Evolutionary conservation across 2,797 vertebrate species (phyloP), one percentile per base, ranked within the genome.

Genomic region (Myotis pilosus): DNA sequence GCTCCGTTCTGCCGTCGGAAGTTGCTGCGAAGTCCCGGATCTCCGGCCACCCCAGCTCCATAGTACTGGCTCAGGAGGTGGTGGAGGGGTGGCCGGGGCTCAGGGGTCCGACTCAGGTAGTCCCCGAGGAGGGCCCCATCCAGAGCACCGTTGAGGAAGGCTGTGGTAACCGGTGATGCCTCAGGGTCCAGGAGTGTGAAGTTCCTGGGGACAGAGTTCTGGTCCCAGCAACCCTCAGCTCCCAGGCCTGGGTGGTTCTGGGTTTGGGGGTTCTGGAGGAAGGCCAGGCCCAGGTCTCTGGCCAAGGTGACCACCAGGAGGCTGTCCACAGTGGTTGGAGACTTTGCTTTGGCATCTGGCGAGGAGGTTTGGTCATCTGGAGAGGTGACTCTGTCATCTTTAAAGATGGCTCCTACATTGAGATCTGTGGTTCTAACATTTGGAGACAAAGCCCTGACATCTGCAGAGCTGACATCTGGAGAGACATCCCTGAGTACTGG

Each of bases 191-290:
- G 72, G 11, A 99, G 96, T 15, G 98, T 98, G 97, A 99, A 99
- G 57, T 97, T 94, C 47, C 79, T 98, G 3, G 99, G 99, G 0
- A 81, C 57, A 0, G 97, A 97, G 19, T 98, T 87, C 0, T 94
- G 98, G 76, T 99, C 99, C 99, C 99, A 99, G 97, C 99, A 99
- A 9, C 99, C 99, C 0, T 98, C 95, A 0, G 98, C 98, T 20
- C 99, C 99, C 87, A 99, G 60, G 0, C 97, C 94, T 8, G 96
- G 71, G 3, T 47, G 71, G 5, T 96, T 84, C 0, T 79, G 89
- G 1, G 97, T 94, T 3, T 95, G 94, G 10, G 96, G 94, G 2
- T 97, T 96, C 78, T 98, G 97, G 36, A 99, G 97, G 97, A 99
- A 99, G 22, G 98, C 96, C 12, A 98, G 95, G 1, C 98, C 99